Percentiles rank a stretch among this genome's conserved stretches.
These are phyloP conservation scores for Drosophila orena DNA, from an alignment of 1,140 invertebrate species.

Conservation along the genomic window DNA sequence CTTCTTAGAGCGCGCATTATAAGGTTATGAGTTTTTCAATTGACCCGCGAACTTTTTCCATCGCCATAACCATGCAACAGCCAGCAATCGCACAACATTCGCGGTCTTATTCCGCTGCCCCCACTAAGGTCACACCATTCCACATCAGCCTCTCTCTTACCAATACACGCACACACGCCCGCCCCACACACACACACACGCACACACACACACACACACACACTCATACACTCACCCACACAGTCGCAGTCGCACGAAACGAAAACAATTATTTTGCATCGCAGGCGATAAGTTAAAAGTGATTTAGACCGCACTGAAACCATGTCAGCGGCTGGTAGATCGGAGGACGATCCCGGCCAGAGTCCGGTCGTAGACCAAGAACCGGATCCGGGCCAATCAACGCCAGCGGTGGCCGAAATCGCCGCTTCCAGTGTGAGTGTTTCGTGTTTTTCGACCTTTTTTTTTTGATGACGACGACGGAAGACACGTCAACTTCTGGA, in stretches of 20 bases:
- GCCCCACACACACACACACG: slow-evolving; percentile 3
- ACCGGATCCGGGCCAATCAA: slow-evolving; percentile 28
- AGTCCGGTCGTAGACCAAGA: slow-evolving; percentile 13
- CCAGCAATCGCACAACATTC: not conserved
- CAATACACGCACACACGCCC: slow-evolving; percentile 6
- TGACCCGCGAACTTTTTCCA: not conserved
- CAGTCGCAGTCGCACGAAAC: slow-evolving; percentile 29
- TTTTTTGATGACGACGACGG: slow-evolving; percentile 67
- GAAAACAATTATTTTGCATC: slow-evolving; percentile 50
- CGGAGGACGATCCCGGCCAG: slow-evolving; percentile 60
- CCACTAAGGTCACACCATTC: slow-evolving; percentile 7
- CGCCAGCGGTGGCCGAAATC: slow-evolving; percentile 57
- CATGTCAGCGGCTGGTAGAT: slow-evolving; percentile 70
- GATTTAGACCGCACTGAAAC: slow-evolving; percentile 36
- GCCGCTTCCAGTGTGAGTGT: slow-evolving; percentile 61
- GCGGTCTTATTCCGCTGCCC: not conserved
- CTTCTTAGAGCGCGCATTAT: no score
- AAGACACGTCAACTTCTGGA: slow-evolving; percentile 42
- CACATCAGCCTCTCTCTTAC: slow-evolving; percentile 8
- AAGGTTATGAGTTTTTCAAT: no score
- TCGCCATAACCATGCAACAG: no score
- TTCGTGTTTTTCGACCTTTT: slow-evolving; percentile 29
- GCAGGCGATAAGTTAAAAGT: slow-evolving; percentile 20
- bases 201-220: slow-evolving; percentile 17
- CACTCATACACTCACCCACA: slow-evolving; percentile 16